Evolutionary conservation across 2,888 invertebrate species (phyloP), one percentile per base, ranked within the genome.

Genomic region (Lithophane semibrunnea): DNA sequence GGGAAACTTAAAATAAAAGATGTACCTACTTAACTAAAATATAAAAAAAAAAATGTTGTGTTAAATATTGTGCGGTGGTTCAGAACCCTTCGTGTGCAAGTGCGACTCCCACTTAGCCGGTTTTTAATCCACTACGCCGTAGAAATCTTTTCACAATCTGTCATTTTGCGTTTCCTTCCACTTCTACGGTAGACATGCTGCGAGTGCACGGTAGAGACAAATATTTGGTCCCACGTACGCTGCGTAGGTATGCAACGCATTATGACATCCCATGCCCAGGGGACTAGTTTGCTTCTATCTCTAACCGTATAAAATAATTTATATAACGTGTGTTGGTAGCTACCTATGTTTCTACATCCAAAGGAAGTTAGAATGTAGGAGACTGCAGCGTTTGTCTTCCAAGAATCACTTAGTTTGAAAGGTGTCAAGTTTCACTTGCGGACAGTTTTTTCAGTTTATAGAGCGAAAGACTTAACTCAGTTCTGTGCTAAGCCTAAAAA

Each of bases 401-500:
- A 65, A 44, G 24, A 16, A 5, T 24, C 9, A n/a, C 42, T 64
- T 65, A 10, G 10, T 16, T 65, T n/a, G 3, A 49, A 65, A 65
- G 18, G 24, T 44, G 10, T 24, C 44, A 42, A 44, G 16, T 44
- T 65, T 65, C 8, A 0, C 8, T 52, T 52, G 7, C 16, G 2
- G 16, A n/a, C 16, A 60, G 16, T 21, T 24, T 24, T 29, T 42
- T 21, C 24, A 42, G 21, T 60, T 42, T 49, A 4, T 24, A 37
- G 10, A 42, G 5, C 1, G 13, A 2, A 3, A 49, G 13, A 37
- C 24, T 42, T 42, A 21, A 24, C 18, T 72, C 9, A n/a, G 18
- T 47, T 18, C n/a, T 71, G 16, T n/a, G 71, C 5, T n/a, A 71
- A 71, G 16, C 7, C 16, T n/a, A n/a, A n/a, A n/a, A n/a, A n/a